Base-by-base conservation (phyloP, 2,797 vertebrate species). In the Steatocranus sp. region DNA sequence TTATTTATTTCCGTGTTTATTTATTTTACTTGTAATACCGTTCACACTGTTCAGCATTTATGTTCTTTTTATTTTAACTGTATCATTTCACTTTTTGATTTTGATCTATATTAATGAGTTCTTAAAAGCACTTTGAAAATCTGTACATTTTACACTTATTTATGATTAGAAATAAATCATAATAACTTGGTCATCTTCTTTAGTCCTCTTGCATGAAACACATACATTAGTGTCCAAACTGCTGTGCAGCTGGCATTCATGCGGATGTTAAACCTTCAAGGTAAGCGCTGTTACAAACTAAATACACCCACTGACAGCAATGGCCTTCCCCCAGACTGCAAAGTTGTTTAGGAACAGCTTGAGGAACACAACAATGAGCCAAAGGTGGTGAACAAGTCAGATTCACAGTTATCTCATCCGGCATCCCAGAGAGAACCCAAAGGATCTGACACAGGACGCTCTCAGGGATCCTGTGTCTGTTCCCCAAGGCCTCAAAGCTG, bases 331-430 rank as follows among this genome's bases (percentile, higher is more conserved):
- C n/a, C 43, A 73, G 43, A 5, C 15, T 27, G 38, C 10, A 73
- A 73, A 48, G 27, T 12, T 73, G 17, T 48, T 73, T 30, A 73
- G 68, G 25, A 73, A 18, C 15, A 48, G 66, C 41, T 73, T 46
- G 10, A 7, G 9, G 68, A 30, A 11, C 41, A 30, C 41, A 73
- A 32, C 43, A 73, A 49, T 73, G 43, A 73, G 43, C 68, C 0
- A 73, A 73, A 73, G 41, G 41, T 48, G 11, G 25, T 48, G 68
- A 73, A 73, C 68, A 70, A 70, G 38, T 46, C 23, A 43, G 20
- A 46, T 46, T 27, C 66, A 73, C 10, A n/a, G 43, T n/a, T 48
- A 48, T 48, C 25, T 49, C 68, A 73, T n/a, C 43, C 43, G 1
- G 17, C 68, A 49, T 73, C 68, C 43, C 68, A 73, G 43, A 73